Conservation (phyloP, 2,113 vertebrate genomes). For the Thomomys bottae region DNA sequence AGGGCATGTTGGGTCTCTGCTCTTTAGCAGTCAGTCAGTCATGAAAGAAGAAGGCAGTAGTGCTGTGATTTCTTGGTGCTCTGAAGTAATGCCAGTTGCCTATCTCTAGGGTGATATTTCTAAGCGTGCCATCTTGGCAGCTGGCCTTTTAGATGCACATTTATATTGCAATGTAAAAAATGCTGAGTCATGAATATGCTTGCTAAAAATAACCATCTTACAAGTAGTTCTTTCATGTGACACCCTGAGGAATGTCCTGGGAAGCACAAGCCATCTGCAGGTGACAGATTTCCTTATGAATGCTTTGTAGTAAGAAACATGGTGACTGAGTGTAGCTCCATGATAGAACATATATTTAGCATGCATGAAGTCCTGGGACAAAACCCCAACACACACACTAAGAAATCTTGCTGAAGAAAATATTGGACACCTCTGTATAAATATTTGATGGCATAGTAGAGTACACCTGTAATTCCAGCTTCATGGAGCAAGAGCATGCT, state of each 20-base stretch:
- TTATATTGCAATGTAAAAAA: slow-evolving; percentile 50
- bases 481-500: neutral
- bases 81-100: neutral
- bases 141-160: neutral
- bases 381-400: neutral
- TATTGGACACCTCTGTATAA: neutral
- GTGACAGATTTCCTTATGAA: neutral
- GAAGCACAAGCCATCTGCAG: neutral
- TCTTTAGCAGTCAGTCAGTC: neutral
- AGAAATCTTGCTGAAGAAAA: slow-evolving; percentile 8
- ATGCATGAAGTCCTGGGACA: neutral
- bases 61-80: neutral
- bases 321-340: neutral
- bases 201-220: slow-evolving; percentile 16
- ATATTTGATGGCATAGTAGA: neutral
- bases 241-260: neutral
- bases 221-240: neutral
- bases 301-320: neutral
- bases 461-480: neutral
- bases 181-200: slow-evolving; percentile 13
- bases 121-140: slow-evolving; percentile 2
- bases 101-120: neutral
- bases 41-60: neutral
- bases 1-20: neutral
- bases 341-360: neutral